Base-by-base conservation (phyloP, 1,140 invertebrate genomes). In the Eufriesea mexicana region DNA sequence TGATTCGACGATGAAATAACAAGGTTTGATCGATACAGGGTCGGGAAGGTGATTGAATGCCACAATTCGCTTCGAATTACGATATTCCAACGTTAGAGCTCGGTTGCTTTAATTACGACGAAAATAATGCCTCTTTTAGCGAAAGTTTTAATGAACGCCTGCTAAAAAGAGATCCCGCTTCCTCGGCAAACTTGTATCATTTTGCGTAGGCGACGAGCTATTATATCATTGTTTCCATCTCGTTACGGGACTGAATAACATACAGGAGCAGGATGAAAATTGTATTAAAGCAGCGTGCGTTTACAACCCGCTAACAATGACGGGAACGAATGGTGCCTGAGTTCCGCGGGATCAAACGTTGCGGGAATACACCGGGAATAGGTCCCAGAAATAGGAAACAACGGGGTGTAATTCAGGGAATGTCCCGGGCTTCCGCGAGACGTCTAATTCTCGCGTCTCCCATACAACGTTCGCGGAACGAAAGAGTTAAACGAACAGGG, bases 121-220 rank as follows among this genome's bases (percentile, higher is more conserved):
- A 23, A 42, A 57, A 45, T 73, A 57, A 42, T 42, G 18, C 16
- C 71, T 35, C 28, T 0, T 28, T 45, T 42, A 73, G 18, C 8
- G 35, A 45, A 55, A 57, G 28, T 57, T 57, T 73, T 73, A 73
- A 57, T 25, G 54, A 73, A 55, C 54, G 35, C n/a, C 35, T n/a
- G 25, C 45, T n/a, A 18, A 35, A 25, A 45, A 57, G 35, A 45
- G 5, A 55, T 25, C 28, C 7, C 20, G 18, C 14, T 73, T n/a
- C 16, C 0, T 8, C 14, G 7, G 9, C 5, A 20, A 23, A 45
- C 42, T 45, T n/a, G 5, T 0, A 6, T 23, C 6, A n/a, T 45
- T 18, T 45, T 16, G 42, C 7, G 0, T 28, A 12, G 6, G 25
- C 7, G 6, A 0, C 25, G 8, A 66, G 2, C 23, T 45, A 16